Evolutionary conservation across 2,797 vertebrate genomes (phyloP).

Genomic region (Pseudopleuronectes americanus): DNA sequence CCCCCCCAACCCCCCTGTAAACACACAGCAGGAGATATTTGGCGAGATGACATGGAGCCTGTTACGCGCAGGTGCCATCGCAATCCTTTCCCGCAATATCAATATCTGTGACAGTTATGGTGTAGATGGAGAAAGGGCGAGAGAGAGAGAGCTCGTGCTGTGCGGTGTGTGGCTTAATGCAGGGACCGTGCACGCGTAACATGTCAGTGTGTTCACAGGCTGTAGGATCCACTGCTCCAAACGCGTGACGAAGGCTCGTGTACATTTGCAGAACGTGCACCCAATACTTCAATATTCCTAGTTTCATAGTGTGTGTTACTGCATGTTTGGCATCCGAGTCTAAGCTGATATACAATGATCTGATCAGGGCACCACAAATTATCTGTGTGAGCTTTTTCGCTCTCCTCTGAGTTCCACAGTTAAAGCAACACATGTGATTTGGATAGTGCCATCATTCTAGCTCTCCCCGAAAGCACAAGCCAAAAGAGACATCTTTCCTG

Average conservation of each 20-base stretch:
- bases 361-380: background rate
- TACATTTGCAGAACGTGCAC: conserved; percentile 9
- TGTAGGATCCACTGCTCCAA: conserved; percentile 24
- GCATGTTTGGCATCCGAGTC: background rate
- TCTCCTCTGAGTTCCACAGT: conserved; percentile 13
- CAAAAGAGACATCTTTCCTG: too few relatives aligned
- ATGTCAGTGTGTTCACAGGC: conserved; percentile 14
- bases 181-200: conserved; percentile 18
- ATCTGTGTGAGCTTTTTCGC: background rate
- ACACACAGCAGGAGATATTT: conserved; percentile 1
- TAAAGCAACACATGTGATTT: conserved; percentile 30
- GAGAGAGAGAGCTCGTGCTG: background rate
- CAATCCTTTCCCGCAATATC: background rate
- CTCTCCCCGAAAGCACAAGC: background rate
- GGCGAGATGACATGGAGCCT: background rate
- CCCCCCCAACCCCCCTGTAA: too few relatives aligned
- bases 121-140: background rate
- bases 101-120: background rate
- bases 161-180: conserved; percentile 4
- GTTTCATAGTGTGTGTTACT: background rate
- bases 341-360: conserved; percentile 5
- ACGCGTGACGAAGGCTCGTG: background rate
- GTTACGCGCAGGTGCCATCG: conserved; percentile 43
- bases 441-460: conserved; percentile 17
- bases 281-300: conserved; percentile 13